Evolutionary conservation across 2,888 invertebrate genomes (phyloP), one percentile per base, ranked within the genome.

Genomic region (Rhopalosiphum nymphaeae): DNA sequence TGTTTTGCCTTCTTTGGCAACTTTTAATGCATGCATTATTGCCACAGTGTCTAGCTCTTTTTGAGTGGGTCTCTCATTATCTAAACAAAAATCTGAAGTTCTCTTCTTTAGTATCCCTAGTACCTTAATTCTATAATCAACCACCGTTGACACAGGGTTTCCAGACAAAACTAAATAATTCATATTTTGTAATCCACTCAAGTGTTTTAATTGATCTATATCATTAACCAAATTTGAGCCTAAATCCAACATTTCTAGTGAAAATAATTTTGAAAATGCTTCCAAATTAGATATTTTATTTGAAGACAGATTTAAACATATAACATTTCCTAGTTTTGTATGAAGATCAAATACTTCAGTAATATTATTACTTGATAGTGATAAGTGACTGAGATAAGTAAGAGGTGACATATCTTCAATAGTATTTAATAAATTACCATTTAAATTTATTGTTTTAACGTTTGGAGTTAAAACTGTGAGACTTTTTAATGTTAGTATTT

Each of bases 1-100:
- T 0, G 97, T 96, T 95, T 97, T 97, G 11, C 97, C 97, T 95
- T 97, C 97, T 95, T 97, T 97, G 0, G 98, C 98, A 89, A 97
- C 97, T 95, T 98, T 97, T 95, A 99, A 96, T 1, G 99, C 99
- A 96, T 98, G 98, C 95, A 99, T 96, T 78, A 99, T 98, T 84
- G 98, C 97, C 0, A 99, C 98, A 5, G 98, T 99, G 95, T 99
- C 99, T 95, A 99, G 96, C 96, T 99, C 99, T 95, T 98, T 97
- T 95, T 98, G 98, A 26, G 98, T 97, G 0, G 98, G 98, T 95
- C 97, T 97, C 95, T 98, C 98, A 95, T 98, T 98, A 95, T 99
- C 99, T 94, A 99, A 96, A 95, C 97, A 97, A 78, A 99, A 97
- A 96, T 99, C 98, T 29, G 97, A 96, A 95, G 98, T 98, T 95